A percentile compares a stretch with the other conserved stretches of the same genome.
Evolutionary conservation across 2,113 vertebrate species (phyloP).

Genomic region (Ia io): DNA sequence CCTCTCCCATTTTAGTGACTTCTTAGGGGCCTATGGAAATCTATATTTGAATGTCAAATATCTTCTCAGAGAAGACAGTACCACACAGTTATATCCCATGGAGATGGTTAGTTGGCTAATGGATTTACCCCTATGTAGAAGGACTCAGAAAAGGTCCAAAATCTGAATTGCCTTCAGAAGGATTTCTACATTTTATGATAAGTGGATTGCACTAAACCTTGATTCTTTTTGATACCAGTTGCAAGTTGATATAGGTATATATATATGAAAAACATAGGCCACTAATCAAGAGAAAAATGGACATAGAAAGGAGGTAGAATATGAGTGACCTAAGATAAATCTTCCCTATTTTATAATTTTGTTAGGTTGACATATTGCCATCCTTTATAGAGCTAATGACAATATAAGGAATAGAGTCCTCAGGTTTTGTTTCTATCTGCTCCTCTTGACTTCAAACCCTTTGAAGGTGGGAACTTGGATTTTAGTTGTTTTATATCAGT

Average conservation of each 20-base stretch:
- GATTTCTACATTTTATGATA: background rate
- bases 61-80: background rate
- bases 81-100: background rate
- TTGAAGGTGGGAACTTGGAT: background rate
- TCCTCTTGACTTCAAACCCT: background rate
- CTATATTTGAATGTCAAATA: constrained; percentile 12
- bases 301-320: background rate
- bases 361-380: background rate
- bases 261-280: background rate
- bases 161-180: background rate
- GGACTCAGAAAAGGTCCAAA: background rate
- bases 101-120: background rate
- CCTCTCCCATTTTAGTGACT: background rate
- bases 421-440: background rate
- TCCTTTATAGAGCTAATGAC: background rate
- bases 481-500: background rate
- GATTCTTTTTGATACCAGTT: background rate
- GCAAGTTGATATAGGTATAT: background rate
- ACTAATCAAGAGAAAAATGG: background rate
- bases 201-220: background rate
- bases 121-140: background rate
- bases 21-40: background rate
- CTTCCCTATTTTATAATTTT: background rate
- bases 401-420: background rate
- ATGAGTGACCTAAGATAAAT: background rate